Evolutionary conservation across 2,888 invertebrate species (phyloP), one percentile per base, ranked within the genome.

Genomic region (Ctenicera cuprea): DNA sequence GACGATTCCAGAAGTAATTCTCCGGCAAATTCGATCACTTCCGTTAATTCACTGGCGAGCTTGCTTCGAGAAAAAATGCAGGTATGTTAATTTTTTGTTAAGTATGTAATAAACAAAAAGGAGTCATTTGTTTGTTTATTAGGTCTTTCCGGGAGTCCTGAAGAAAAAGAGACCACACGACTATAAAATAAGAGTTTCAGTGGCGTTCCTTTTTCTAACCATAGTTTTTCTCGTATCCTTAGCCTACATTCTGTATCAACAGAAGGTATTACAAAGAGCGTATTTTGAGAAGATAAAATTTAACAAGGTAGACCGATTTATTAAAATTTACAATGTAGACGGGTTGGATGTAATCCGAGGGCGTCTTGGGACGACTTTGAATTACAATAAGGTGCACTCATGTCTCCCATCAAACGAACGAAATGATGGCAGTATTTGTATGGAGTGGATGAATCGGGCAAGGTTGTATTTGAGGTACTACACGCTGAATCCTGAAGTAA

Each of bases 251-350:
- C 90, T 95, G 73, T 96, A 96, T 85, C 93, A 95, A 76, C 94
- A 94, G 82, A 93, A 96, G 84, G 92, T 96, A 0, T 87, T 94
- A 26, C 94, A 95, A 74, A 91, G 93, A 82, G 94, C 94, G 0
- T 95, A 95, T 86, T 96, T 95, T 84, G 92, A 94, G 57, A 92
- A 92, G 82, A 94, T 96, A 65, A 93, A 95, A 85, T 95, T 96
- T 87, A 95, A 94, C 82, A 93, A 94, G 78, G 92, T 92, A 22
- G 93, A 94, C 83, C 88, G 95, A 71, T 87, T 92, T 16, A 90
- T 96, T 80, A 91, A 92, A 81, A 91, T 96, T 50, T 93, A 91
- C 82, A 94, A 93, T 82, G 89, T 89, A 65, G 92, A 92, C 38
- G 94, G 94, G 0, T 88, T 90, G 0, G 93, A 93, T 9, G 78